phyloP scores from a whole-genome alignment of 2,113 vertebrate genomes.

The Sphaerodactylus townsendi region DNA sequence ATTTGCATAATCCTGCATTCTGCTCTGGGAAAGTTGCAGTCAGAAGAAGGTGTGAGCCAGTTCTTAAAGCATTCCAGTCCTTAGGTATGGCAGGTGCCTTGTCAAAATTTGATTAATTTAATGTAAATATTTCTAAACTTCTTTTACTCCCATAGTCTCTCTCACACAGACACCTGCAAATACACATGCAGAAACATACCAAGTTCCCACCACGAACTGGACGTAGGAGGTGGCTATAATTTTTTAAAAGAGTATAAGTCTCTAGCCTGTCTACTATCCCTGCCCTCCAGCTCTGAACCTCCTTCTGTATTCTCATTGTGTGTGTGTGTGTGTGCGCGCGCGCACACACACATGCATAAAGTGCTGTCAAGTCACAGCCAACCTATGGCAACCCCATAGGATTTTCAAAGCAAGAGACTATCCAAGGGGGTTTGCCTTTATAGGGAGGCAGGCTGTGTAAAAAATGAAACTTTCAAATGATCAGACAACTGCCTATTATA shows the following conservation, averaged over 20 bases:
- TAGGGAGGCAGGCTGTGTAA: background rate
- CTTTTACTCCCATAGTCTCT: background rate
- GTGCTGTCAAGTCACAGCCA: too few relatives aligned
- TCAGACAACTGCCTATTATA: background rate
- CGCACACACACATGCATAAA: too few relatives aligned
- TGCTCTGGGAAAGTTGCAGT: background rate
- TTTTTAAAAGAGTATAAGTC: background rate
- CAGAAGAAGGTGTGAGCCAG: background rate
- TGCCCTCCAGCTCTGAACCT: too few relatives aligned
- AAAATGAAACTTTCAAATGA: background rate
- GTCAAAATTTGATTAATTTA: background rate
- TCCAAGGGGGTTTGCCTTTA: too few relatives aligned
- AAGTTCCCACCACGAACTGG: background rate
- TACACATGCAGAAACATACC: too few relatives aligned
- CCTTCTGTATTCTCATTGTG: too few relatives aligned
- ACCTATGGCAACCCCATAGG: too few relatives aligned
- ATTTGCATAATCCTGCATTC: conserved; percentile 18
- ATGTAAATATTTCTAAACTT: background rate
- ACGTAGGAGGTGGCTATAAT: background rate
- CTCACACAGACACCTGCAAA: too few relatives aligned
- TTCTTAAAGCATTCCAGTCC: background rate
- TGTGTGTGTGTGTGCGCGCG: too few relatives aligned
- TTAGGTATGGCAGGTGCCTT: background rate
- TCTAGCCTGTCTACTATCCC: background rate
- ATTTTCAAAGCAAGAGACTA: too few relatives aligned